Conservation (phyloP, 2,888 invertebrate species). For the Acleris holmiana region DNA sequence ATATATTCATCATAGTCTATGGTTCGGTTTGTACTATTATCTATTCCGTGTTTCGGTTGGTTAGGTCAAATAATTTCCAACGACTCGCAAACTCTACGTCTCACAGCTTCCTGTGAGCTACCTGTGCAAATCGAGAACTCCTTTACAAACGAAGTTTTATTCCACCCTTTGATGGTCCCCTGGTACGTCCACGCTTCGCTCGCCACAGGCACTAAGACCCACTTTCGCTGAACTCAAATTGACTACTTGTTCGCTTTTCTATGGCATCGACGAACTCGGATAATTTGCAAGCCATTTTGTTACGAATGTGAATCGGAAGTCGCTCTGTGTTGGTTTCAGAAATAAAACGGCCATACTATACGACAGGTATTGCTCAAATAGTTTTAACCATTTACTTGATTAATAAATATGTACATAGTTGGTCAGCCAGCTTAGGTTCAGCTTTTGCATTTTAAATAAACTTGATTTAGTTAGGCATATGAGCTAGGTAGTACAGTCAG, state of each 20-base stretch:
- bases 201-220: slow-evolving; percentile 13
- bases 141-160: slow-evolving; percentile 23
- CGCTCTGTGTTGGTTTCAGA: neutral
- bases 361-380: no score
- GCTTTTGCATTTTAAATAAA: no score
- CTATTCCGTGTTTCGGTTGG: no score
- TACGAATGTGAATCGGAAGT: neutral
- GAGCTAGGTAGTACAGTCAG: no score
- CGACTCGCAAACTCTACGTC: neutral
- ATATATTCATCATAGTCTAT: no score
- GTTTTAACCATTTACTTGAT: no score
- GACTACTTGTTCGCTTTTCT: slow-evolving; percentile 15
- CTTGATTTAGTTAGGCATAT: no score
- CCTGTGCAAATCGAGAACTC: neutral
- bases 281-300: slow-evolving; percentile 18
- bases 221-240: slow-evolving; percentile 26
- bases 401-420: no score
- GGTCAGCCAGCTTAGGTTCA: no score
- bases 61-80: neutral
- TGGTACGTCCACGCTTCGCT: slow-evolving; percentile 4
- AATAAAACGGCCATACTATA: no score
- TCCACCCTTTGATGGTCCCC: slow-evolving; percentile 14
- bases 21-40: no score
- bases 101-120: neutral
- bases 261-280: neutral